Evolutionary conservation across 92 coral and sea anemone species (phyloP).

Genomic region (Epizoanthus ramosus): DNA sequence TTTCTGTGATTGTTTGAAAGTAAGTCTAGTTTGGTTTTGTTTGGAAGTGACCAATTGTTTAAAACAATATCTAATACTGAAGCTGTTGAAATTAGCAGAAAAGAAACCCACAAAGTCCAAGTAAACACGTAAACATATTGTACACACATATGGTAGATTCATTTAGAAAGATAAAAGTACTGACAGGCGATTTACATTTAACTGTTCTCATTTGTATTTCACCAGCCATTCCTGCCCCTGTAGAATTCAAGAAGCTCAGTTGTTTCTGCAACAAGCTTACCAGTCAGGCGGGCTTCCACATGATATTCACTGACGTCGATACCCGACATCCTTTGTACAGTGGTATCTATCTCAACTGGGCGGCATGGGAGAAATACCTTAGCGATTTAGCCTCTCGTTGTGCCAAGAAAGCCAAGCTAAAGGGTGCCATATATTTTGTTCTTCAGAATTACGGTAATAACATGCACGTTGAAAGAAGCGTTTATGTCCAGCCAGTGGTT

Average conservation of each 20-base stretch:
- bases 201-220: background rate
- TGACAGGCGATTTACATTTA: no score
- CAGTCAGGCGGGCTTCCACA: background rate
- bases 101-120: no score
- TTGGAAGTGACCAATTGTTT: no score
- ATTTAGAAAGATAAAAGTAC: no score
- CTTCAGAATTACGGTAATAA: conserved; percentile 12
- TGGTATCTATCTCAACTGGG: background rate
- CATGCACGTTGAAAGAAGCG: no score
- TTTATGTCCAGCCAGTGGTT: background rate
- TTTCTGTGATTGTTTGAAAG: no score
- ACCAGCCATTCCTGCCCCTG: background rate
- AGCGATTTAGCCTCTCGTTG: background rate
- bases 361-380: background rate
- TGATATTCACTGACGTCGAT: background rate
- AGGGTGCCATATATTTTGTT: conserved; percentile 8
- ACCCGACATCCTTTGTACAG: no score
- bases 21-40: no score
- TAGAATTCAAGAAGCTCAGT: background rate
- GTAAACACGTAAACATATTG: no score
- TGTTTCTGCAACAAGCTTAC: background rate
- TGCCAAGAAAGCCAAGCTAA: background rate
- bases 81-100: no score
- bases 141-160: no score
- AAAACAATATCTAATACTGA: no score